phyloP scores from a whole-genome alignment of 2,797 vertebrate genomes.

The Heterohyrax brucei region DNA sequence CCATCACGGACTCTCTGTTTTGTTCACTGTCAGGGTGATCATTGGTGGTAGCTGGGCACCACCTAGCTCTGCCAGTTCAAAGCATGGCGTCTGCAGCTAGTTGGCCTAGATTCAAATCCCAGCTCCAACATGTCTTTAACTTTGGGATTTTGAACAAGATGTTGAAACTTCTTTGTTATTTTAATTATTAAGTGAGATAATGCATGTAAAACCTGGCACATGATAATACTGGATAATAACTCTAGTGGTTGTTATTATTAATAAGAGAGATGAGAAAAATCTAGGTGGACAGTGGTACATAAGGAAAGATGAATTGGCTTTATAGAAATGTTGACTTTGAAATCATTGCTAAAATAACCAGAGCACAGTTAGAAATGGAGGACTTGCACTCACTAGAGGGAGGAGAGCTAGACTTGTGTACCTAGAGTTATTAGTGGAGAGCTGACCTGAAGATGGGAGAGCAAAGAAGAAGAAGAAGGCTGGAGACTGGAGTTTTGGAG shows the following conservation, averaged over 20 bases:
- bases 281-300: background rate
- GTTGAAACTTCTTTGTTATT: constrained; percentile 21
- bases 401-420: background rate
- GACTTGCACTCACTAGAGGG: background rate
- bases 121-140: background rate
- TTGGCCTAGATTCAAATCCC: background rate
- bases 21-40: no score
- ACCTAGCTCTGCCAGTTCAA: background rate
- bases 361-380: background rate
- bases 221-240: background rate
- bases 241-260: constrained; percentile 19
- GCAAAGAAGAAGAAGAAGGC: background rate
- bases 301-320: constrained; percentile 10
- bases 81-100: background rate
- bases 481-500: background rate
- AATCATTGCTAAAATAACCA: background rate
- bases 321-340: background rate
- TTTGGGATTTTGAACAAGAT: background rate
- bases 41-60: no score
- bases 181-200: constrained; percentile 11
- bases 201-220: background rate
- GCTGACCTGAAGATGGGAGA: background rate
- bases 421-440: background rate
- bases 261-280: constrained; percentile 24
- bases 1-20: no score